A percentile compares a stretch with the other conserved stretches of the same genome.
phyloP scores from a whole-genome alignment of 2,113 vertebrate genomes.

The Axis porcinus region DNA sequence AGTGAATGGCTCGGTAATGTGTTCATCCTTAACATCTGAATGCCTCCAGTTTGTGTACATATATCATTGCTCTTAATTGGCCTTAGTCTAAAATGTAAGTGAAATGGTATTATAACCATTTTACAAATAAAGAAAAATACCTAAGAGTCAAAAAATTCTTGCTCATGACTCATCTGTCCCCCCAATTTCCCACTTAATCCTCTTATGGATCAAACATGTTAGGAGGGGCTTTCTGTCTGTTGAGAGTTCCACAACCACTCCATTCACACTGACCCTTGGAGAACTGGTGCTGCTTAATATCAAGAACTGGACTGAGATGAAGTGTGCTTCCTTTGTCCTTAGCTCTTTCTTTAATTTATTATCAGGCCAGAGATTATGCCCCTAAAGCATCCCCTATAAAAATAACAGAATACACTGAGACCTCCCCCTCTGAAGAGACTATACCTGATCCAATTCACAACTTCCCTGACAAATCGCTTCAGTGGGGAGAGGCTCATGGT shows the following conservation, averaged over 20 bases:
- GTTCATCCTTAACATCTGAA: accelerated
- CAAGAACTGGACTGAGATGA: background rate
- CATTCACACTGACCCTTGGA: background rate
- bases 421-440: background rate
- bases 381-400: background rate
- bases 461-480: background rate
- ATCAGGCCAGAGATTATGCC: background rate
- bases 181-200: background rate
- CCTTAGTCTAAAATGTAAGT: background rate
- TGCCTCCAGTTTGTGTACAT: background rate
- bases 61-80: background rate
- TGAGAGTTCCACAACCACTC: background rate
- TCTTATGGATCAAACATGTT: accelerated
- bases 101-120: background rate
- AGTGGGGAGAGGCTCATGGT: background rate
- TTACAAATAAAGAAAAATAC: background rate
- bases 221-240: background rate
- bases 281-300: background rate
- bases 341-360: background rate
- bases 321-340: background rate
- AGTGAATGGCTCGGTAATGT: accelerated
- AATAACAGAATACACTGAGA: background rate
- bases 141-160: background rate
- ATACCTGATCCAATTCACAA: background rate
- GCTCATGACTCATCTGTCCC: accelerated